Conservation (phyloP, 2,113 vertebrate species). For the Oenanthe oenanthe region DNA sequence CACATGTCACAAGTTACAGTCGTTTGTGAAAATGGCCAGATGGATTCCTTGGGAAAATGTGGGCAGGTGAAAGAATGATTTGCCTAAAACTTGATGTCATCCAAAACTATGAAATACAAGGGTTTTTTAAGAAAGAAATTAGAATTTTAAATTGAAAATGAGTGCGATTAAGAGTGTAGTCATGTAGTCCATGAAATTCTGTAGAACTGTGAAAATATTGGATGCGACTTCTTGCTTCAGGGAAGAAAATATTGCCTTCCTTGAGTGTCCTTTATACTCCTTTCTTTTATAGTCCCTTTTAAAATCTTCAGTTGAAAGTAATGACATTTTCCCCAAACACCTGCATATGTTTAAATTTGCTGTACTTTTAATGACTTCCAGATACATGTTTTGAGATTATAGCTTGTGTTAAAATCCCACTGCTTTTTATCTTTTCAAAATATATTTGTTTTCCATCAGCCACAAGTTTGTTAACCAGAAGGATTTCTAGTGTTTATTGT, state of each 20-base stretch:
- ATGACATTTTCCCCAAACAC: conserved; percentile 26
- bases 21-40: not conserved
- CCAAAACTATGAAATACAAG: not conserved
- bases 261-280: not conserved
- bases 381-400: not conserved
- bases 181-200: not conserved
- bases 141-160: not conserved
- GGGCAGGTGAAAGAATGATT: not conserved
- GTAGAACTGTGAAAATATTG: not conserved
- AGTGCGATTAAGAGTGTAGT: not conserved
- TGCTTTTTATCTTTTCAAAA: conserved; percentile 40
- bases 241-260: conserved; percentile 35
- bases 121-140: not conserved
- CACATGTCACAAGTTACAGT: not conserved
- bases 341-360: conserved; percentile 27
- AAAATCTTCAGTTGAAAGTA: conserved; percentile 37
- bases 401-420: not conserved
- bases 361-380: conserved; percentile 27
- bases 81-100: not conserved
- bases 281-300: not conserved
- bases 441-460: conserved; percentile 12
- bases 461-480: conserved; percentile 14
- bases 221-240: not conserved
- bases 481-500: conserved; percentile 36
- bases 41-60: not conserved